Conservation (phyloP, 2,113 vertebrate species). For the Channa argus region DNA sequence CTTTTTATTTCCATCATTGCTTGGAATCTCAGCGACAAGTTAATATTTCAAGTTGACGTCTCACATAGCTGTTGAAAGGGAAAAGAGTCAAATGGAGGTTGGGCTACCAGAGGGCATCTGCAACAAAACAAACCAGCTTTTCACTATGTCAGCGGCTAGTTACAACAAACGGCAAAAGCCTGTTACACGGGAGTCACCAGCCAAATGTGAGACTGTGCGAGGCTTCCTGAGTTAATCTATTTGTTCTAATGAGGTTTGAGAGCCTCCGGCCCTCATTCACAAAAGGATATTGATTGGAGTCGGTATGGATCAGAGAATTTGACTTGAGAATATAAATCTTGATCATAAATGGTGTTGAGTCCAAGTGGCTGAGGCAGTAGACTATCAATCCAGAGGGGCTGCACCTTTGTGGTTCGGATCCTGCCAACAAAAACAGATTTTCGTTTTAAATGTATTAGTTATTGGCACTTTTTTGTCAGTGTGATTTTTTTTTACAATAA, state of each 20-base stretch:
- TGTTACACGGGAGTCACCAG: constrained; percentile 7
- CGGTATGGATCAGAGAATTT: constrained; percentile 38
- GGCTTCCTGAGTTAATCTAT: constrained; percentile 49
- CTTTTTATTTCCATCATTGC: constrained; percentile 45
- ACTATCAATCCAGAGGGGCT: neutral
- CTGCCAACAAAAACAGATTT: neutral
- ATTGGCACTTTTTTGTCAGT: too few relatives aligned
- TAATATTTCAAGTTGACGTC: constrained; percentile 53
- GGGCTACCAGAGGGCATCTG: neutral
- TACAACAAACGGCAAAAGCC: constrained; percentile 1
- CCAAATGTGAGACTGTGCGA: constrained; percentile 20
- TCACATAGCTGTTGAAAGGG: constrained; percentile 40
- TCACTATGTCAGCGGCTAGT: constrained; percentile 10
- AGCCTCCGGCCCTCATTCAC: constrained; percentile 15
- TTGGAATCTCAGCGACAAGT: constrained; percentile 19
- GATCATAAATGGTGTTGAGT: constrained; percentile 25
- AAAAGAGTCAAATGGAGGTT: neutral
- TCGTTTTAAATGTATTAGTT: too few relatives aligned
- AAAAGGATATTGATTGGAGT: constrained; percentile 49
- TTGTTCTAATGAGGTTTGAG: constrained; percentile 47
- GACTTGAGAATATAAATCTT: constrained; percentile 51
- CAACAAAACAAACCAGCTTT: neutral
- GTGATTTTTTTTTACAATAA: too few relatives aligned
- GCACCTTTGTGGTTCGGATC: neutral
- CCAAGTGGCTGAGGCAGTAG: neutral